phyloP scores from a whole-genome alignment of 1,140 invertebrate species.

The Saccostrea cuccullata region DNA sequence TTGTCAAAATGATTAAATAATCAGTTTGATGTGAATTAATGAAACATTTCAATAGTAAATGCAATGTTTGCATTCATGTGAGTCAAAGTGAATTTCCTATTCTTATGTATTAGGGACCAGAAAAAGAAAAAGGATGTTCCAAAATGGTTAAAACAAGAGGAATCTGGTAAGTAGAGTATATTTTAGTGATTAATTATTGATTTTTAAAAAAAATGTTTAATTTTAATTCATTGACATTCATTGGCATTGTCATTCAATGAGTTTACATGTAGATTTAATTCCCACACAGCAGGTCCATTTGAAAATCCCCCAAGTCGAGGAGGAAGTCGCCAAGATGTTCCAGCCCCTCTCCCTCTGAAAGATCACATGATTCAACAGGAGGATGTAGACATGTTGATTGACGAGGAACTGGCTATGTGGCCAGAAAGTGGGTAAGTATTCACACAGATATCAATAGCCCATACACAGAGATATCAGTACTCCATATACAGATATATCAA shows the following conservation, averaged over 20 bases:
- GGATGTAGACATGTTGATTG: constrained; percentile 61
- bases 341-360: constrained; percentile 32
- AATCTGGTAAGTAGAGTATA: constrained; percentile 19
- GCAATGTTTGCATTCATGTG: neutral
- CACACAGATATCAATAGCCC: neutral
- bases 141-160: constrained; percentile 68
- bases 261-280: neutral
- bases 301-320: constrained; percentile 59
- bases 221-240: neutral
- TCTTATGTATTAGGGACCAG: constrained; percentile 65
- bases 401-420: constrained; percentile 64
- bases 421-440: constrained; percentile 50
- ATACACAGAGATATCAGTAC: too few relatives aligned
- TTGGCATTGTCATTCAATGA: neutral
- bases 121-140: constrained; percentile 71
- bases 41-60: too few relatives aligned
- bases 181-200: neutral
- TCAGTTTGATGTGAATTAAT: too few relatives aligned
- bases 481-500: too few relatives aligned
- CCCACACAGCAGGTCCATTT: constrained; percentile 53
- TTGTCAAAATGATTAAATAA: too few relatives aligned
- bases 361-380: constrained; percentile 54
- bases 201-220: neutral
- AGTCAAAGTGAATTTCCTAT: neutral
- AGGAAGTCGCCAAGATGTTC: constrained; percentile 49